Conservation (phyloP, 2,797 vertebrate species). For the Urocyon cinereoargenteus region DNA sequence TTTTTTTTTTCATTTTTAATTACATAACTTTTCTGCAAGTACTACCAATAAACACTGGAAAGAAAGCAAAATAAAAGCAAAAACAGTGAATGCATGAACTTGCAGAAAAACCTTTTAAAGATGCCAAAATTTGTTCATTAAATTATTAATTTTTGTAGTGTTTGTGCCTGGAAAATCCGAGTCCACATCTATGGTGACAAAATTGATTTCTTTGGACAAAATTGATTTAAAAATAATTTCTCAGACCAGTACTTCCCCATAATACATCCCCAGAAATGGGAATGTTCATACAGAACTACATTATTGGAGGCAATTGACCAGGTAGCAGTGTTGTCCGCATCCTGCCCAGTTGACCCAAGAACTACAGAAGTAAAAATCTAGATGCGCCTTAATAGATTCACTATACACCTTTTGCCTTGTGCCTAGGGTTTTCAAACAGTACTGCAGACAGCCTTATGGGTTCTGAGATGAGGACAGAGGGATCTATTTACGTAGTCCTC, state of each 20-base stretch:
- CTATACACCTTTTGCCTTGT: too few species aligned
- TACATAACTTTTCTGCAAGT: background rate
- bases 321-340: background rate
- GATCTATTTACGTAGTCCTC: background rate
- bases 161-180: background rate
- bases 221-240: background rate
- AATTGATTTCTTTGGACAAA: background rate
- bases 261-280: background rate
- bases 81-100: background rate
- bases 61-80: background rate
- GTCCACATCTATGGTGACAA: background rate
- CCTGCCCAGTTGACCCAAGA: background rate
- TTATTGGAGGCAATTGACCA: background rate
- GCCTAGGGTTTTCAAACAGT: background rate
- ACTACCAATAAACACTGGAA: background rate
- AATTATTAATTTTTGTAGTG: background rate
- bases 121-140: background rate
- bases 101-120: background rate
- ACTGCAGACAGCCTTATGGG: background rate
- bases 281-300: background rate
- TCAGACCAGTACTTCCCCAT: background rate
- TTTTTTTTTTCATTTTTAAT: slow-evolving; percentile 44
- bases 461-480: background rate
- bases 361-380: background rate
- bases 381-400: background rate